Conservation (phyloP, 2,888 invertebrate species). For the Oscheius onirici region DNA sequence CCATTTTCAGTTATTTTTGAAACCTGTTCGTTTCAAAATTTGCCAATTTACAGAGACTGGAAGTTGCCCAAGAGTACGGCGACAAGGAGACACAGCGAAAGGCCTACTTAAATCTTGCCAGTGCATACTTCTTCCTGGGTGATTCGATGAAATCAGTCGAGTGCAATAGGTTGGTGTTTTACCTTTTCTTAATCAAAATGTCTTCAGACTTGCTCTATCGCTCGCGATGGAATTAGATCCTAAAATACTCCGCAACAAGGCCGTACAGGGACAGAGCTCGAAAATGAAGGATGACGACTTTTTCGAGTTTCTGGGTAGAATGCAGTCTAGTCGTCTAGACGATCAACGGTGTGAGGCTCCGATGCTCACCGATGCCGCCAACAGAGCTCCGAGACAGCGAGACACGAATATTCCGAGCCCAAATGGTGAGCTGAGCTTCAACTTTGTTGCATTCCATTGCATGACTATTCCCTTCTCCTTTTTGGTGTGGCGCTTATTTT, state of each 20-base stretch:
- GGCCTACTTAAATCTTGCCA: slow-evolving; percentile 95
- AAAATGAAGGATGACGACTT: slow-evolving; percentile 32
- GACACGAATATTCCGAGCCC: slow-evolving; percentile 21
- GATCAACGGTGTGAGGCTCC: slow-evolving; percentile 61
- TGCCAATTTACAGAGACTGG: slow-evolving; percentile 80
- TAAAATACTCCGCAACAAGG: slow-evolving; percentile 81
- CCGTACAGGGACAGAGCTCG: slow-evolving; percentile 94
- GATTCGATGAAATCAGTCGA: slow-evolving; percentile 80
- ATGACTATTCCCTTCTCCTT: not conserved
- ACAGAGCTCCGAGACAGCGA: slow-evolving; percentile 14
- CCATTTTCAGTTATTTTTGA: no score
- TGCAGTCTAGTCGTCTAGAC: slow-evolving; percentile 62
- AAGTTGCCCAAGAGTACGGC: slow-evolving; percentile 88
- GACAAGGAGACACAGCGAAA: slow-evolving; percentile 96
- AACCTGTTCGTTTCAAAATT: not conserved
- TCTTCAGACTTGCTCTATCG: slow-evolving; percentile 81
- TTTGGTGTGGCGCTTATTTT: not conserved
- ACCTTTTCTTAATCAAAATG: not conserved
- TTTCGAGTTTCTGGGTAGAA: slow-evolving; percentile 54
- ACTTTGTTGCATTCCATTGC: not conserved
- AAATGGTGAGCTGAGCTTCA: slow-evolving; percentile 7
- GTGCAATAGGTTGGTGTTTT: slow-evolving; percentile 47
- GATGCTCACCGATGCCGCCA: slow-evolving; percentile 26
- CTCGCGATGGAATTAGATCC: slow-evolving; percentile 83
- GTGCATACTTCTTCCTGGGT: slow-evolving; percentile 90